phyloP scores from a whole-genome alignment of 2,113 vertebrate species.

The Centropus bengalensis region DNA sequence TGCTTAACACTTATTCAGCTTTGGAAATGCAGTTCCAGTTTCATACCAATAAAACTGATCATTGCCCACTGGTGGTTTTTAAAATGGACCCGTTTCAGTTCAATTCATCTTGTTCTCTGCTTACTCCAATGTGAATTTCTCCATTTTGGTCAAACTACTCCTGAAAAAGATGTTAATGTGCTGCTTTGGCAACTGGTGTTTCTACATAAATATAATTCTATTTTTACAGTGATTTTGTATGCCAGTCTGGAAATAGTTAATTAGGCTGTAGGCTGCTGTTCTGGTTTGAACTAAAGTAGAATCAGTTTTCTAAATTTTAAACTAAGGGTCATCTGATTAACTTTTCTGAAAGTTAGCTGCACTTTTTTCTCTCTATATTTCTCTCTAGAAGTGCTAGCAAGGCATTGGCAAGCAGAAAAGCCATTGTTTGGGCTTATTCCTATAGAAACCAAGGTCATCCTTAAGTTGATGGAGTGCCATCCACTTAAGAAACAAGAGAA shows the following conservation, averaged over 20 bases:
- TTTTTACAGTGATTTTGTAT: conserved; percentile 9
- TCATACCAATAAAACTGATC: conserved; percentile 45
- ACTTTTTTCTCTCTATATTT: too few species aligned
- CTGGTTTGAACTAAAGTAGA: too few species aligned
- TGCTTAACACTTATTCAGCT: background rate
- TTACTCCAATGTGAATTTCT: background rate
- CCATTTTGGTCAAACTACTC: background rate
- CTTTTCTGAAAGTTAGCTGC: too few species aligned
- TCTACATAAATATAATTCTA: conserved; percentile 37
- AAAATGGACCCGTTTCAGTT: background rate
- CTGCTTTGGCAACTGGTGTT: conserved; percentile 12
- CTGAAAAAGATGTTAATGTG: background rate
- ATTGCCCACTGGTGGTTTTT: conserved; percentile 12
- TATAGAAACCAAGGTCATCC: too few species aligned
- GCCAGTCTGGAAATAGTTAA: conserved; percentile 63
- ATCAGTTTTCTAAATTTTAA: too few species aligned
- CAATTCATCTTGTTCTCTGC: background rate
- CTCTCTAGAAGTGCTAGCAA: too few species aligned
- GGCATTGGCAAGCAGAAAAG: too few species aligned
- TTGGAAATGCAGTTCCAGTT: background rate
- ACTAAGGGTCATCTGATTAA: too few species aligned
- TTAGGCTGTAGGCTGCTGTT: accelerated
- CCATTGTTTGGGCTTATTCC: too few species aligned
- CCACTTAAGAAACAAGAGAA: too few species aligned
- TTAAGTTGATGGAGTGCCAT: too few species aligned